phyloP scores from a whole-genome alignment of 2,113 vertebrate species.

The Melanerpes aurifrons region DNA sequence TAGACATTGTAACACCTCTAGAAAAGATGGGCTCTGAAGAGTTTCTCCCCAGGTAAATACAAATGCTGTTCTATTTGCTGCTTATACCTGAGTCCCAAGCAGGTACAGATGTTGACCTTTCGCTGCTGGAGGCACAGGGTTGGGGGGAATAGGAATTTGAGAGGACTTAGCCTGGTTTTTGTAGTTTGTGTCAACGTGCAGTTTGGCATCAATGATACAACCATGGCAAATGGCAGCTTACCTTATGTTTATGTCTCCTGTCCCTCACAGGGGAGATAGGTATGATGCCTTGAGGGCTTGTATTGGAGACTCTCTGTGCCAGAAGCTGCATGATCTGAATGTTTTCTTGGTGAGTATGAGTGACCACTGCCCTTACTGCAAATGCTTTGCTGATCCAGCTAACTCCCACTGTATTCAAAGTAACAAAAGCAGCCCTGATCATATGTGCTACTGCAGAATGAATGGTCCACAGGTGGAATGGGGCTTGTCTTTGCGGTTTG shows the following conservation, averaged over 20 bases:
- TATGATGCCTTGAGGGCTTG: slow-evolving; percentile 94
- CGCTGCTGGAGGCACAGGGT: background rate
- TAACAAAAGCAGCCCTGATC: background rate
- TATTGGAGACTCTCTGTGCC: slow-evolving; percentile 89
- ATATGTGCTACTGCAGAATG: background rate
- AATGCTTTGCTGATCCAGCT: background rate
- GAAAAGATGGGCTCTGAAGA: slow-evolving; percentile 84
- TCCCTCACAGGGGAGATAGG: slow-evolving; percentile 83
- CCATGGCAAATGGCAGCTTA: background rate
- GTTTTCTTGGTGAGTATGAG: slow-evolving; percentile 90
- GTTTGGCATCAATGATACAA: background rate
- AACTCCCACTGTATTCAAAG: background rate
- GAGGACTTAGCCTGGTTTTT: background rate
- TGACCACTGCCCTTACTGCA: background rate
- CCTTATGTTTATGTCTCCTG: background rate
- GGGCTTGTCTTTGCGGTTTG: background rate
- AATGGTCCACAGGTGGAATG: background rate
- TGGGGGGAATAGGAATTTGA: background rate
- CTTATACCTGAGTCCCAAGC: background rate
- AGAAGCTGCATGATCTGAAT: slow-evolving; percentile 87
- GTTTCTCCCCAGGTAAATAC: slow-evolving; percentile 87
- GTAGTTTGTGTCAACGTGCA: background rate
- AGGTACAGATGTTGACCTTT: background rate
- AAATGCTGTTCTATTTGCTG: background rate
- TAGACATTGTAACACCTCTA: slow-evolving; percentile 85